phyloP scores from a whole-genome alignment of 2,888 invertebrate species.

The Operophtera brumata region DNA sequence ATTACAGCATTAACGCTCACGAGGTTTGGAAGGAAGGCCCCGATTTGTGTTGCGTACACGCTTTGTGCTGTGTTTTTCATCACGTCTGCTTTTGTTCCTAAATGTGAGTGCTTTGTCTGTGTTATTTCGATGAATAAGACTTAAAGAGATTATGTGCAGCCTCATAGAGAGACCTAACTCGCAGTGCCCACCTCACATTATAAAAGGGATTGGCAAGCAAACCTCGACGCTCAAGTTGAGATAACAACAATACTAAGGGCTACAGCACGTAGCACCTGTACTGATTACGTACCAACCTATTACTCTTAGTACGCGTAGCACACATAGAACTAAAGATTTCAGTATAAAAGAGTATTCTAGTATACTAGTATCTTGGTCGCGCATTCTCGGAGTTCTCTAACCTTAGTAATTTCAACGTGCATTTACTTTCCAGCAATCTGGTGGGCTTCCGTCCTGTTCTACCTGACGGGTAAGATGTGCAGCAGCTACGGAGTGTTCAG shows the following conservation, averaged over 20 bases:
- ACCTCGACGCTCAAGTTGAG: no score
- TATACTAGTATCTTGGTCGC: no score
- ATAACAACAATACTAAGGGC: background rate
- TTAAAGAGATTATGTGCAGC: no score
- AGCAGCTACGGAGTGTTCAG: conserved; percentile 84
- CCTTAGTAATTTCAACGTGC: no score
- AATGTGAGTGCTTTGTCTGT: conserved; percentile 56
- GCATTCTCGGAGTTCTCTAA: no score
- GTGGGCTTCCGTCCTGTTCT: conserved; percentile 73
- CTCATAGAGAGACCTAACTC: no score
- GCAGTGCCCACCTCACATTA: no score
- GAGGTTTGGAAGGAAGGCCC: conserved; percentile 78
- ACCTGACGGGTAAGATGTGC: conserved; percentile 83
- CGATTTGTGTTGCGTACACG: conserved; percentile 66
- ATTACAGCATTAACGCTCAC: conserved; percentile 80
- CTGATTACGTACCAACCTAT: no score
- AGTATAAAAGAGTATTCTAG: no score
- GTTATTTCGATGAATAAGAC: background rate
- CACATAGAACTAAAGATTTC: background rate
- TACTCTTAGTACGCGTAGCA: background rate
- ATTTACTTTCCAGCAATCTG: conserved; percentile 49
- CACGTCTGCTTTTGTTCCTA: conserved; percentile 77
- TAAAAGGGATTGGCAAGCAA: no score
- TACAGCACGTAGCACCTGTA: background rate
- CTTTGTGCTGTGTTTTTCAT: conserved; percentile 78